Percentiles rank a stretch among this genome's conserved stretches.
Conservation (phyloP, 2,113 vertebrate species). For the Ibidorhyncha struthersii region DNA sequence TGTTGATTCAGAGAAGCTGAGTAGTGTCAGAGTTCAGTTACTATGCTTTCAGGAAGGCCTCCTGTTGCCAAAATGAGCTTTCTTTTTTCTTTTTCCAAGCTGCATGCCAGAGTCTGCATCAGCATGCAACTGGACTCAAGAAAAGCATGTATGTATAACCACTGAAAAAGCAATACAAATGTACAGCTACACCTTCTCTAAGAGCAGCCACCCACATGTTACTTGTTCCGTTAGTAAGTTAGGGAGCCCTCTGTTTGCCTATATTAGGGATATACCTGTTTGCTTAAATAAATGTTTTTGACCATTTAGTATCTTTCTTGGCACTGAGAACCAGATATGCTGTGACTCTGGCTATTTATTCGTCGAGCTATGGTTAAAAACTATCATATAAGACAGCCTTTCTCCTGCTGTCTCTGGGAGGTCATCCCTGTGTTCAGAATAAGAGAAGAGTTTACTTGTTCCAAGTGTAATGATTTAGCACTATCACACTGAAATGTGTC, state of each 20-base stretch:
- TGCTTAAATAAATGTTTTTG: neutral
- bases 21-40: conserved; percentile 59
- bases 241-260: neutral
- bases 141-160: neutral
- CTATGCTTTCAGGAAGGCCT: conserved; percentile 49
- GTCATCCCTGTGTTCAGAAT: neutral
- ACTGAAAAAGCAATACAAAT: neutral
- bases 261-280: neutral
- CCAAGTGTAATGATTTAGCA: neutral
- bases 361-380: neutral
- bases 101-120: conserved; percentile 9
- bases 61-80: conserved; percentile 50
- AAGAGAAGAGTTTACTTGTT: neutral
- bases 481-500: neutral
- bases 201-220: neutral
- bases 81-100: conserved; percentile 13
- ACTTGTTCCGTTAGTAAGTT: neutral
- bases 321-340: neutral
- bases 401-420: neutral
- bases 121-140: neutral
- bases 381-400: neutral
- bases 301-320: neutral
- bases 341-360: neutral
- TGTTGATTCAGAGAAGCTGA: conserved; percentile 59
- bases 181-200: neutral